Base-by-base conservation (phyloP, 2,888 invertebrate species). In the Drosophila subquinaria region DNA sequence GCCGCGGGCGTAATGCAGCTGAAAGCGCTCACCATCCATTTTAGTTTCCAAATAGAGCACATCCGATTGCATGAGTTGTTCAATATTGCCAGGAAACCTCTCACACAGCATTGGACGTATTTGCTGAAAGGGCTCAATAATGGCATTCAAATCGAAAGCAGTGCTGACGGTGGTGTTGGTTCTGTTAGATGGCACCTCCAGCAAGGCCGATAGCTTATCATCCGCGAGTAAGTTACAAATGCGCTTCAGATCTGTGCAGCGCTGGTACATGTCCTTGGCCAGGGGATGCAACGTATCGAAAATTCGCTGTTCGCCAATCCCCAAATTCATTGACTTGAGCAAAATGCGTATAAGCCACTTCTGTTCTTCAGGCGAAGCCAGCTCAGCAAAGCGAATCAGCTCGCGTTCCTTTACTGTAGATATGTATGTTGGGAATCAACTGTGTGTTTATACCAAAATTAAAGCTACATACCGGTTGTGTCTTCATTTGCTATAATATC, bases 1-100 rank as follows among this genome's bases (percentile, higher is more conserved):
- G 10, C 95, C 95, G 73, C 96, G 94, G 62, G 95, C 93, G 94
- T 96, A 96, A 90, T 99, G 98, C 50, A 99, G 91, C 93, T 98
- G 98, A 92, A 97, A 97, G 78, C 98, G 94, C 93, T 99, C 98
- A 0, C 99, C 98, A 92, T 99, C 98, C 93, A 96, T 97, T 93
- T 99, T 99, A 5, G 95, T 96, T 93, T 99, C 98, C 69, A 94
- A 94, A 1, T 93, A 94, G 35, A 94, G 93, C 36, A 94, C 93
- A 5, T 93, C 91, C 1, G 77, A 73, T n/a, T 89, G 70, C 90
- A 92, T 88, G 9, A 92, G 73, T 0, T 92, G 90, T 55, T 94
- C 93, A 76, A 97, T 94, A 72, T 95, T 94, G 30, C 94, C 94
- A 59, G 95, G 94, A 36, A 96, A 95, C 50, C 95, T 93, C 89